Evolutionary conservation across 2,797 vertebrate genomes (phyloP).

Genomic region (Spondyliosoma cantharus): DNA sequence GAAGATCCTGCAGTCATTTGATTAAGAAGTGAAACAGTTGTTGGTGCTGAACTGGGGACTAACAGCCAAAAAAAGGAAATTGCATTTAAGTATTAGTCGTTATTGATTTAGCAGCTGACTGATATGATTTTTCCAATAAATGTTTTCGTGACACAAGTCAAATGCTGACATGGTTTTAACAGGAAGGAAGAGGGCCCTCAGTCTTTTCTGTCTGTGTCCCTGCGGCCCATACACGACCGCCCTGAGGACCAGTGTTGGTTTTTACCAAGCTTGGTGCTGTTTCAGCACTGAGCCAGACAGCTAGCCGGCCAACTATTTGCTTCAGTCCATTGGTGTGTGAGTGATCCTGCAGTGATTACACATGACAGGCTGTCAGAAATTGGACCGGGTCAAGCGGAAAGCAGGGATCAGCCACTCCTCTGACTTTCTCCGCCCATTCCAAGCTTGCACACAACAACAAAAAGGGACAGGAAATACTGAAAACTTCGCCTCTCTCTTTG

Average conservation of each 20-base stretch:
- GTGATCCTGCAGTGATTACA: constrained; percentile 83
- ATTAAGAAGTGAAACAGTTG: too few species aligned
- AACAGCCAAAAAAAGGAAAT: not conserved
- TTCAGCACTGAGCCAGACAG: constrained; percentile 73
- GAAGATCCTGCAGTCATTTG: too few species aligned
- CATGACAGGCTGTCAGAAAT: constrained; percentile 89
- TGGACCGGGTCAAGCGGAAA: constrained; percentile 87
- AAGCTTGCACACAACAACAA: constrained; percentile 56
- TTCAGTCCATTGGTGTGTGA: constrained; percentile 74
- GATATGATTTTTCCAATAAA: not conserved
- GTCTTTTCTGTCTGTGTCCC: constrained; percentile 34
- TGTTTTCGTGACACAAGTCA: not conserved
- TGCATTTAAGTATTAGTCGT: not conserved
- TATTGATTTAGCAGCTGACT: not conserved
- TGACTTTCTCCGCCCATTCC: constrained; percentile 67
- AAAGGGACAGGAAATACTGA: constrained; percentile 53
- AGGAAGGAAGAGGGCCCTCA: constrained; percentile 6
- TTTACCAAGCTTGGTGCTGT: constrained; percentile 68
- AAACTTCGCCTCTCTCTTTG: constrained; percentile 15
- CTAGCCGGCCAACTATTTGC: constrained; percentile 61
- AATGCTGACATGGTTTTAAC: not conserved
- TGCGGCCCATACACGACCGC: constrained; percentile 52
- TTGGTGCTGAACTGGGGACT: not conserved
- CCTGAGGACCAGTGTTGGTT: constrained; percentile 61
- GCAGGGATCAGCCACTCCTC: constrained; percentile 83